Conservation (phyloP, 92 coral and sea anemone species). For the Diadumene lineata region DNA sequence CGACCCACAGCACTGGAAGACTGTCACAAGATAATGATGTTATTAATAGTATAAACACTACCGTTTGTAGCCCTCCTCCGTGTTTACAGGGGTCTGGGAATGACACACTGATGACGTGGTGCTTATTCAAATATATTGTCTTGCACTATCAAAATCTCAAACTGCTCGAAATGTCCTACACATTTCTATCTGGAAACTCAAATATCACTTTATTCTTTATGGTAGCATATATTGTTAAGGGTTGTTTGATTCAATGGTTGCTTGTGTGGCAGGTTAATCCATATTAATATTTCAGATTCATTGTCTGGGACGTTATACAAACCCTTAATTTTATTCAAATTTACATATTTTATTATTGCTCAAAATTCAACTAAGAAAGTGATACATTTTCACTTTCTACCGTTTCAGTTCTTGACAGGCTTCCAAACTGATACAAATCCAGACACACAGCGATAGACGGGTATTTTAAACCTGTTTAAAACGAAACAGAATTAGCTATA, state of each 20-base stretch:
- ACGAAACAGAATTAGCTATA: no score
- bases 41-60: background rate
- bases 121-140: background rate
- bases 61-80: background rate
- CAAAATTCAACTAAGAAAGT: background rate
- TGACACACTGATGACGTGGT: background rate
- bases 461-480: no score
- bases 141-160: background rate
- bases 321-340: background rate
- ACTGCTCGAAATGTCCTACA: background rate
- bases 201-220: no score
- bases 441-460: no score
- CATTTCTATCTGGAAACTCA: background rate
- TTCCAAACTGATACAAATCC: no score
- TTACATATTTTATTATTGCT: background rate
- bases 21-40: conserved; percentile 17
- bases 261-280: background rate
- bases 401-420: background rate
- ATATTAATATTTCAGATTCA: background rate
- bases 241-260: background rate
- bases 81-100: conserved; percentile 7
- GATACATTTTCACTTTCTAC: background rate
- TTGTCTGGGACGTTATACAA: background rate
- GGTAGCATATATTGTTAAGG: background rate
- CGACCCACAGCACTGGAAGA: conserved; percentile 33